Conservation (phyloP, 2,888 invertebrate species). For the Lomographa bimaculata region DNA sequence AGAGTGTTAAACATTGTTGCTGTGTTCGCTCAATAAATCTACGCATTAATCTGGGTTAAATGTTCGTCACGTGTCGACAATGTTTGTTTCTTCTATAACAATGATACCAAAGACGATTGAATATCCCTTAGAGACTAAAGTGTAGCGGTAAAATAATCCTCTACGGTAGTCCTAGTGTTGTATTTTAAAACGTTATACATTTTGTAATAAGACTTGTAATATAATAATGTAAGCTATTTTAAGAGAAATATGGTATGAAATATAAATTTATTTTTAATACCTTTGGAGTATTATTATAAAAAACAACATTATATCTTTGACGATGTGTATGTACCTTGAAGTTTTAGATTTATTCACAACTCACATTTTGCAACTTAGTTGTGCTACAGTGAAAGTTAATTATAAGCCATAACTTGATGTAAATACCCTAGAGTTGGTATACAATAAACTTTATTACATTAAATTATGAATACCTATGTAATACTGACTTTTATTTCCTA, state of each 20-base stretch:
- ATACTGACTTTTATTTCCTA: constrained; percentile 45
- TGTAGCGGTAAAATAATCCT: constrained; percentile 51
- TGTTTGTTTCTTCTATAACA: constrained; percentile 69
- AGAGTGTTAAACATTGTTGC: not conserved
- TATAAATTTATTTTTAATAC: constrained; percentile 75
- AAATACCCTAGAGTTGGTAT: constrained; percentile 66
- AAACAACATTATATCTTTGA: constrained; percentile 20
- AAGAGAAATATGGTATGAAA: constrained; percentile 61
- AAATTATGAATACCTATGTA: constrained; percentile 71
- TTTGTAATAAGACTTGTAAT: constrained; percentile 77
- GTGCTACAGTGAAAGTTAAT: constrained; percentile 61
- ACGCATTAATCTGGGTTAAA: constrained; percentile 21
- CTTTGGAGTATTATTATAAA: constrained; percentile 62
- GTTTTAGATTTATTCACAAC: constrained; percentile 41
- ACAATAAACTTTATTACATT: constrained; percentile 72
- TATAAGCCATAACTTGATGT: constrained; percentile 68
- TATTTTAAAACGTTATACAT: constrained; percentile 72
- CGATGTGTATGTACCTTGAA: constrained; percentile 35
- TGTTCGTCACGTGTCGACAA: constrained; percentile 55
- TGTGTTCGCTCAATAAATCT: constrained; percentile 20
- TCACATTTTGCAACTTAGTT: constrained; percentile 61
- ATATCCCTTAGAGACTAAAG: constrained; percentile 73
- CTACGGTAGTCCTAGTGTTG: constrained; percentile 61
- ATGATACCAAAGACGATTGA: constrained; percentile 83
- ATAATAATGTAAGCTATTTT: constrained; percentile 62